These are phyloP conservation scores for Bubo scandiacus DNA, from an alignment of 2,113 vertebrate genomes.

Conservation along the genomic window DNA sequence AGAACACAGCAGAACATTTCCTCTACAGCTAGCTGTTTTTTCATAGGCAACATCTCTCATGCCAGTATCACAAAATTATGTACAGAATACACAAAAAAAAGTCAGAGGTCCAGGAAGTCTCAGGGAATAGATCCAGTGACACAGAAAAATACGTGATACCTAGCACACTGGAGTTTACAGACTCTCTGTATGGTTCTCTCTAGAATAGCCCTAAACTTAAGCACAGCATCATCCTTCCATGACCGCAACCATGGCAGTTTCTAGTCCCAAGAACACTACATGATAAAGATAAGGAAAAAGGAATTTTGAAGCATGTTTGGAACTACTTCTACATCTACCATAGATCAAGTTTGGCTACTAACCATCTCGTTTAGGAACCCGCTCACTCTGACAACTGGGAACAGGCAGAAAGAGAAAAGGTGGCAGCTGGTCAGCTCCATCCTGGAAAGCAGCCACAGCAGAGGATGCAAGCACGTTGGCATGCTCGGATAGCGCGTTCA, in stretches of 20 bases:
- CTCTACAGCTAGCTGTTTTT: background rate
- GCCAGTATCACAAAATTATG: background rate
- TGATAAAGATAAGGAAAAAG: background rate
- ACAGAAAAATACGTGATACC: background rate
- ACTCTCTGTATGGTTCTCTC: background rate
- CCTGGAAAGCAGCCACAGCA: conserved; percentile 87
- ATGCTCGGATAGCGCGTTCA: conserved; percentile 89
- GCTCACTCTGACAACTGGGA: conserved; percentile 80
- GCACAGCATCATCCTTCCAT: background rate
- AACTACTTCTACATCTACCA: conserved; percentile 65
- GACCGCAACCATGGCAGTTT: background rate
- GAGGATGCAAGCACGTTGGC: conserved; percentile 87
- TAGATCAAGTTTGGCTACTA: conserved; percentile 74
- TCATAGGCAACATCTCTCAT: background rate
- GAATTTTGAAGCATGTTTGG: background rate
- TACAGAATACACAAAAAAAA: background rate
- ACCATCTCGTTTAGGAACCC: conserved; percentile 87
- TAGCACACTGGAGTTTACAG: background rate
- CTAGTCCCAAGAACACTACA: background rate
- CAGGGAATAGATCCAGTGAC: background rate
- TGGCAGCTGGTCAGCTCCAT: conserved; percentile 84
- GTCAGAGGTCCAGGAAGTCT: background rate
- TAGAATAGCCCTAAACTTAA: background rate
- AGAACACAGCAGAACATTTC: background rate
- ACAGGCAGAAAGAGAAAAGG: conserved; percentile 87